Base-by-base conservation (phyloP, 2,113 vertebrate species). In the Phainopepla nitens region DNA sequence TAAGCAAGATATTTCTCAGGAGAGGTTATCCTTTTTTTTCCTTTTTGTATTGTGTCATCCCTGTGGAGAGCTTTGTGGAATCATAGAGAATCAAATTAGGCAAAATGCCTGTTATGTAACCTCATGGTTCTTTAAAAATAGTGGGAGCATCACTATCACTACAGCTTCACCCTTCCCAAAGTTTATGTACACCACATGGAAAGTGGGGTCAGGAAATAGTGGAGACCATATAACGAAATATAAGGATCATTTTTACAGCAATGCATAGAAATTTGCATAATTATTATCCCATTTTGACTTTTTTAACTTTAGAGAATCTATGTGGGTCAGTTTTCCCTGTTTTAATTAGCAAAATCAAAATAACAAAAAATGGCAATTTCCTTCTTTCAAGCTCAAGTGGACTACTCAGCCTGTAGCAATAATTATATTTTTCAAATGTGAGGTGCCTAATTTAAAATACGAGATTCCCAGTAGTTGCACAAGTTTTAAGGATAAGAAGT, bases 401-500 rank as follows among this genome's bases (percentile, higher is more conserved):
- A 94, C 60, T 73, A 95, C 89, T 91, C 87, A 97, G 94, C 93
- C 97, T 93, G 84, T 97, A 96, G 96, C 93, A 97, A 97, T 96
- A 98, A 98, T 98, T 96, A 97, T 97, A 97, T 97, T 97, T 98
- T 97, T 94, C 95, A 96, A 96, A 96, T 93, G 90, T 96, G 93
- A 97, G 97, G 93, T 93, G 82, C 66, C 57, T 97, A 90, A 96
- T 97, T 97, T 97, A 96, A 97, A 95, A 97, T 87, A 88, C 3
- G 89, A 96, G 86, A 95, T 96, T 97, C 90, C 97, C 96, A 96
- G 96, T 94, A 97, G 93, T 11, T 97, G 83, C 76, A 82, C 64
- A 97, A 96, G 60, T 98, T 93, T 96, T 98, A 88, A 70, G 68
- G 61, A 89, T 78, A 97, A 78, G 57, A 94, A 97, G 88, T 57